Evolutionary conservation across 2,888 invertebrate genomes (phyloP).

Genomic region (Tenthredo notha): DNA sequence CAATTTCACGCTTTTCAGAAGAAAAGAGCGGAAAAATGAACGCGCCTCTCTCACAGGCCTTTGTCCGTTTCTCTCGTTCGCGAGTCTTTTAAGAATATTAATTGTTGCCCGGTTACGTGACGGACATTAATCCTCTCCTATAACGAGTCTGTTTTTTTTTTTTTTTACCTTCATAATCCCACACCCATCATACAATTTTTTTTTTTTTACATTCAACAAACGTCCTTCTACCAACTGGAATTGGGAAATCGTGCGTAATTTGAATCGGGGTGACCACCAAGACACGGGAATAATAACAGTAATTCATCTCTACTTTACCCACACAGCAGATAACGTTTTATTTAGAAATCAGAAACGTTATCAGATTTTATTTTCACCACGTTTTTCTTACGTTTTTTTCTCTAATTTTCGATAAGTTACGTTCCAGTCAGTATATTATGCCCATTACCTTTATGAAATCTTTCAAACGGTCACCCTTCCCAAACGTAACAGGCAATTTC

Average conservation of each 20-base stretch:
- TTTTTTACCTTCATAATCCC: background rate
- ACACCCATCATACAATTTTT: background rate
- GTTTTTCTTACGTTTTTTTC: no score
- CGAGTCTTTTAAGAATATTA: slow-evolving; percentile 40
- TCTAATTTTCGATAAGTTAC: no score
- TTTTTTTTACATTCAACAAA: no score
- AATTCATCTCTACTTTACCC: background rate
- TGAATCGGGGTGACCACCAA: background rate
- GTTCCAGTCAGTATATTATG: no score
- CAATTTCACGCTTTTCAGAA: slow-evolving; percentile 50
- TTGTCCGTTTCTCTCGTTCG: slow-evolving; percentile 29
- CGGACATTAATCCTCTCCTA: background rate
- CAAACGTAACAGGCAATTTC: no score
- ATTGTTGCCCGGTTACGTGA: slow-evolving; percentile 7
- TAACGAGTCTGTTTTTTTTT: background rate
- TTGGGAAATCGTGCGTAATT: slow-evolving; percentile 10
- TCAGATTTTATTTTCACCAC: no score
- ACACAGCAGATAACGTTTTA: no score
- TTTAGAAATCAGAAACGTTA: no score
- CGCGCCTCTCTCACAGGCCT: background rate
- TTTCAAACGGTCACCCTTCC: no score
- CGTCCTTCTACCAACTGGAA: background rate
- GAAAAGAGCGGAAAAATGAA: slow-evolving; percentile 35
- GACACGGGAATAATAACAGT: background rate
- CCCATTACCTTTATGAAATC: no score